Evolutionary conservation across 2,888 invertebrate species (phyloP).

Genomic region (Serrognathus titanus): DNA sequence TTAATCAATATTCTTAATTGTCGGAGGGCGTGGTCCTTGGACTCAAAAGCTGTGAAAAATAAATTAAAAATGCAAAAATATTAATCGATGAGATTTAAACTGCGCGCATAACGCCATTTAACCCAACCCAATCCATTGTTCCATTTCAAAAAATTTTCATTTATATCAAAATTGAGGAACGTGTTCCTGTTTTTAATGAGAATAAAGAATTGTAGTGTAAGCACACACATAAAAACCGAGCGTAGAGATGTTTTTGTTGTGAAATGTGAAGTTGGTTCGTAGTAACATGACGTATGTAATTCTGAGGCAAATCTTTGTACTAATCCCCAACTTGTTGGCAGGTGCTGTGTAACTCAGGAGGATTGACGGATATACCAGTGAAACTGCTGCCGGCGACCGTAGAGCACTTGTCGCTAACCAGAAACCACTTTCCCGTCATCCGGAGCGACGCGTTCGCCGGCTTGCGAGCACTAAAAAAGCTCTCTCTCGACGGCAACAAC

Average conservation of each 20-base stretch:
- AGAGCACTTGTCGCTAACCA: constrained; percentile 80
- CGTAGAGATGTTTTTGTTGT: background rate
- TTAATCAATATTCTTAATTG: too few relatives aligned
- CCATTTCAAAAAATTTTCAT: too few relatives aligned
- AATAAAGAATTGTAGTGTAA: too few relatives aligned
- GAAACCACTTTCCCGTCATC: constrained; percentile 78
- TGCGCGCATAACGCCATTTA: too few relatives aligned
- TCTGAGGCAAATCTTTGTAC: constrained; percentile 9
- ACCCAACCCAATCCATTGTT: too few relatives aligned
- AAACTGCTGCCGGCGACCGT: constrained; percentile 71
- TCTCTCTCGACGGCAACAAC: constrained; percentile 84
- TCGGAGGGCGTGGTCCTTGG: too few relatives aligned
- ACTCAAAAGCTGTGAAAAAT: too few relatives aligned
- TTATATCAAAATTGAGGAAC: too few relatives aligned
- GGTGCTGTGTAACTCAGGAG: constrained; percentile 87
- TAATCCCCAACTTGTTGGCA: constrained; percentile 48
- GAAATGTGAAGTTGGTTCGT: background rate
- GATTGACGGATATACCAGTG: constrained; percentile 74
- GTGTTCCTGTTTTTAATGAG: too few relatives aligned
- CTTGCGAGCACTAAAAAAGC: constrained; percentile 74
- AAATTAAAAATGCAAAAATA: too few relatives aligned
- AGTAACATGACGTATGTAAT: background rate
- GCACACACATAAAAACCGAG: too few relatives aligned
- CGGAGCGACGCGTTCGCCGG: constrained; percentile 80
- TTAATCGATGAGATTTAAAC: too few relatives aligned